Percentiles rank a stretch among this genome's conserved stretches.
Conservation (phyloP, 2,888 invertebrate species). For the Cylindroiulus punctatus region DNA sequence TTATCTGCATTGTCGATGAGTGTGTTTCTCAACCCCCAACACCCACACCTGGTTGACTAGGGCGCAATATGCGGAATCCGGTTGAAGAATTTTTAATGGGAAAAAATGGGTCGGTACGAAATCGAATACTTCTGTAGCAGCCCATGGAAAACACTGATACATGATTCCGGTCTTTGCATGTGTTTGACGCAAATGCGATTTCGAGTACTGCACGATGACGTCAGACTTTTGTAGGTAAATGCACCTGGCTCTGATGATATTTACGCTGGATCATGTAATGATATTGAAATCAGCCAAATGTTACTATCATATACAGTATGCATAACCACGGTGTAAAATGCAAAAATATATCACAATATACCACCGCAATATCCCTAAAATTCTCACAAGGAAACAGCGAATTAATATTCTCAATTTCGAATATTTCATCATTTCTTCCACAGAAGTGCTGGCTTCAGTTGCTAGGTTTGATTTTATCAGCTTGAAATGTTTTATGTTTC, state of each 20-base stretch:
- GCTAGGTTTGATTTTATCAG: no score
- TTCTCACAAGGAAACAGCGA: no score
- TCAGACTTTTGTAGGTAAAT: background rate
- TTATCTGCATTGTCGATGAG: slow-evolving; percentile 3
- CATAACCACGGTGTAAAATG: background rate
- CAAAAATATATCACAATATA: no score
- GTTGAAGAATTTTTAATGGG: background rate
- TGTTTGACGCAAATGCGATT: background rate
- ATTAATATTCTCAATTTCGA: no score
- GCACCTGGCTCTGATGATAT: background rate
- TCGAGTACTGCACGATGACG: background rate
- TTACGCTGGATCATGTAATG: background rate
- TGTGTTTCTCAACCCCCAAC: background rate
- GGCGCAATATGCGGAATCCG: background rate
- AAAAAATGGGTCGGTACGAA: background rate
- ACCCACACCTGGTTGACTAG: background rate
- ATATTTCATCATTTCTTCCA: no score
- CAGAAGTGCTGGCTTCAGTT: no score
- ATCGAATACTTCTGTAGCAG: background rate
- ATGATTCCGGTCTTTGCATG: background rate
- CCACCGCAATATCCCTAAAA: no score
- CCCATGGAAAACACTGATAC: background rate
- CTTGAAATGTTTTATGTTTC: no score
- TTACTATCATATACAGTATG: background rate
- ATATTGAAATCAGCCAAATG: background rate